Evolutionary conservation across 2,113 vertebrate species (phyloP).

Genomic region (Labrus mixtus): DNA sequence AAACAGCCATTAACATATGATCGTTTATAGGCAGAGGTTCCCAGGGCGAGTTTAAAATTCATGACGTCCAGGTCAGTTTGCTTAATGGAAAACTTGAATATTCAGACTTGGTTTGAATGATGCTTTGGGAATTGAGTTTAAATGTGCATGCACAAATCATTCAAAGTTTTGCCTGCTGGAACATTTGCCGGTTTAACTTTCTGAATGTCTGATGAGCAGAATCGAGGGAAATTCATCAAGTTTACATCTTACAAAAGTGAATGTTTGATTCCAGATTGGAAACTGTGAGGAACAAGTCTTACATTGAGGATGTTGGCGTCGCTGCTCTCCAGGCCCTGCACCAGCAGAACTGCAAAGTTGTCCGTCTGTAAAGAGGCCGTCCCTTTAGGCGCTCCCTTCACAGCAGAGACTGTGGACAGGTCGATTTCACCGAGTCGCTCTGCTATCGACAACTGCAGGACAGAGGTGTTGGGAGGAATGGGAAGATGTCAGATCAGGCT

Average conservation of each 20-base stretch:
- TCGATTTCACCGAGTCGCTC: constrained; percentile 92
- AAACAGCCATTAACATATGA: not conserved
- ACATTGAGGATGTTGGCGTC: constrained; percentile 92
- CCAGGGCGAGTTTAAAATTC: not conserved
- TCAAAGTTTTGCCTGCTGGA: not conserved
- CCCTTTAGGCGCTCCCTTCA: constrained; percentile 81
- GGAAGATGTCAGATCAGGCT: not conserved
- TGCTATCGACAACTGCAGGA: constrained; percentile 89
- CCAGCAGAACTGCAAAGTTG: constrained; percentile 91
- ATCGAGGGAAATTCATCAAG: no score
- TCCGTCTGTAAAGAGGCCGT: constrained; percentile 88
- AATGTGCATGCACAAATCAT: not conserved
- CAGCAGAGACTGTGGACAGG: constrained; percentile 73
- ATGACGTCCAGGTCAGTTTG: no score
- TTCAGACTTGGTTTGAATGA: not conserved
- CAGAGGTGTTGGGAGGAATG: not conserved
- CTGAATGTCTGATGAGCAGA: not conserved
- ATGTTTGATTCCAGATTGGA: not conserved
- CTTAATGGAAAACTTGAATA: not conserved
- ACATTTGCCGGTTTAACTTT: not conserved
- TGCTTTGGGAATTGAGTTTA: not conserved
- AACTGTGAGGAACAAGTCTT: constrained; percentile 66
- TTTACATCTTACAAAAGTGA: no score
- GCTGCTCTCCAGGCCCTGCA: constrained; percentile 95
- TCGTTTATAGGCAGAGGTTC: not conserved